Evolutionary conservation across 2,888 invertebrate genomes (phyloP).

Genomic region (Mythimna pallens): DNA sequence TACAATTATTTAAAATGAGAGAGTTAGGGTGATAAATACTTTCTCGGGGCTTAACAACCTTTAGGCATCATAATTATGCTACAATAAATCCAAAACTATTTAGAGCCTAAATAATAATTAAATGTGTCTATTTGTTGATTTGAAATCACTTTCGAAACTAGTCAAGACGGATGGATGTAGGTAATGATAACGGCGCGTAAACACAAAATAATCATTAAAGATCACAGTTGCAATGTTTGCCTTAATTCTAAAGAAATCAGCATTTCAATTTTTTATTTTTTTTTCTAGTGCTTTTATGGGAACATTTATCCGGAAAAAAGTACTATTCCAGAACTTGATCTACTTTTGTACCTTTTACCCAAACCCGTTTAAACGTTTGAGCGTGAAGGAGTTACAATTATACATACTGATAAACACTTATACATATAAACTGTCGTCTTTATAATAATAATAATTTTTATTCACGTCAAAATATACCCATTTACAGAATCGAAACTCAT

Average conservation of each 20-base stretch:
- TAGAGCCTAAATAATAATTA: background rate
- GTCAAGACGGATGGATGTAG: slow-evolving; percentile 1
- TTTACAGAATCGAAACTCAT: no score
- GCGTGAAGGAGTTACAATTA: no score
- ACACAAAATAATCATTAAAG: slow-evolving; percentile 30
- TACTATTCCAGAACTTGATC: no score
- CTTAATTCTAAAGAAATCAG: slow-evolving; percentile 24
- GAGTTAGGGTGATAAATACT: background rate
- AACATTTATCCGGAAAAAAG: no score
- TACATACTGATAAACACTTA: no score
- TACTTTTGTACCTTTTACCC: no score
- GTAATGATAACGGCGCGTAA: slow-evolving; percentile 23
- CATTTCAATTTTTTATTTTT: no score
- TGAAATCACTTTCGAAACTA: slow-evolving; percentile 18
- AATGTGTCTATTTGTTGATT: slow-evolving; percentile 11
- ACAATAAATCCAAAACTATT: background rate
- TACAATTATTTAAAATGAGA: background rate
- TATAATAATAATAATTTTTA: no score
- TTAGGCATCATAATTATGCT: background rate
- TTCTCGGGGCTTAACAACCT: background rate
- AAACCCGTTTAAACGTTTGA: no score
- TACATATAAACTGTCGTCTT: no score
- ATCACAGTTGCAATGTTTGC: slow-evolving; percentile 15
- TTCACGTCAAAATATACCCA: no score
- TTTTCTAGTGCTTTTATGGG: no score